Base-by-base conservation (phyloP, 37 sponge, comb jelly and placozoan species). In the Hormiphora californensis region DNA sequence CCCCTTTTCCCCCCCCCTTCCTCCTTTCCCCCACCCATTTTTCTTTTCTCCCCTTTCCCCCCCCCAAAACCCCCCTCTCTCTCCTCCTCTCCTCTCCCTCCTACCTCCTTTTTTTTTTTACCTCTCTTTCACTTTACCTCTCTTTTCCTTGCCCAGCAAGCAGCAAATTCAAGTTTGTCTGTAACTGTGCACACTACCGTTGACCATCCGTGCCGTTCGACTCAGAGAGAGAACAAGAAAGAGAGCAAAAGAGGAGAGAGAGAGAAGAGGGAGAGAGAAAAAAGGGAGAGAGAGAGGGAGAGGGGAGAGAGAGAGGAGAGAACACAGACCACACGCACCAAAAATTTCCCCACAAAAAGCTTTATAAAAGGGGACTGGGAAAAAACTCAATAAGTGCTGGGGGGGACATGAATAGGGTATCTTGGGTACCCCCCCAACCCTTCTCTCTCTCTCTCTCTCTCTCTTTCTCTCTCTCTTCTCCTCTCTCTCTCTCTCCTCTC, bases 1-100 rank as follows among this genome's bases (percentile, higher is more conserved):
- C 8, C 41, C 85, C 40, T 35, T 44, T 7, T 81, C 85, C 46
- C 8, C 40, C 41, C 46, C 39, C 85, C 85, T 30, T 41, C 85
- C 85, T 81, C 85, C 85, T 4, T 81, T 44, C 46, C 28, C 44
- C 1, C 46, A 40, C 15, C 46, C 0, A 1, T 44, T 1, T 39
- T 1, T 44, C 46, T 27, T 39, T 27, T 8, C 25, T 39, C 85
- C 40, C 44, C 46, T 35, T 8, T 7, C 44, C 7, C 46, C 7
- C 44, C 7, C 23, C 31, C 53, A 9, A 17, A 9, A 9, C 15
- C 53, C 15, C 15, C 53, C 32, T 0, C 2, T 44, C 40, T 19
- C 46, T 44, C 39, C 85, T 39, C 15, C 7, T 39, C 53, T 49
- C 53, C 53, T 7, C 81, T 31, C 39, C 39, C 11, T 39, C 39